Base-by-base conservation (phyloP, 2,888 invertebrate species). In the Volucella bombylans region DNA sequence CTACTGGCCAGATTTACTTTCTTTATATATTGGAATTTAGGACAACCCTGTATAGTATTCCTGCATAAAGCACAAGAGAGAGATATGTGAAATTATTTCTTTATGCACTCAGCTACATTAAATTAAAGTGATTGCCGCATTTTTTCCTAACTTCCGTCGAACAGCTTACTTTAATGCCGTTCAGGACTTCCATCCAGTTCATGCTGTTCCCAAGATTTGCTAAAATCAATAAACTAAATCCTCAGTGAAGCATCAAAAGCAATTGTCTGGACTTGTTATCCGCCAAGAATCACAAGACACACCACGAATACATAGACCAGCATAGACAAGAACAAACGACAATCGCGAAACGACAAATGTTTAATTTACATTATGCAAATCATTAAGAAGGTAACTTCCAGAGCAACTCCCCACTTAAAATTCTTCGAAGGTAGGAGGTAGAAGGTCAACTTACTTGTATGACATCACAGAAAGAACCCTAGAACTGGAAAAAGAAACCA, bases 361-460 rank as follows among this genome's bases (percentile, higher is more conserved):
- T 85, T 85, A 85, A 85, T 85, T 85, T 85, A 81, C 85, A 85
- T 85, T 81, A 85, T 85, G 85, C 85, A 85, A 81, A 85, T 85
- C 81, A 85, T 85, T 85, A 77, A 72, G 77, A 85, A 81, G 81
- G 81, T 85, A 81, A 85, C 85, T 81, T 68, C 81, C 62, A 15
- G 68, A 85, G 67, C 81, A 81, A 81, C 76, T 31, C 31, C 6
- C 81, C 85, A 85, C 81, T 85, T 77, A 77, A 68, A 57, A 81
- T 85, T 57, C 65, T 31, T 14, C 31, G 43, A 31, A 57, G 47
- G 47, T 50, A 14, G 18, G 43, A 15, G 38, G 55, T 11, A 72
- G 72, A 65, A 81, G 81, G 76, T 81, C 85, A 77, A 76, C 47
- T 38, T 64, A 62, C 77, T 71, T 65, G 67, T 43, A 2, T 67